phyloP scores from a whole-genome alignment of 2,113 vertebrate species.

The Psammodynastes pulverulentus region DNA sequence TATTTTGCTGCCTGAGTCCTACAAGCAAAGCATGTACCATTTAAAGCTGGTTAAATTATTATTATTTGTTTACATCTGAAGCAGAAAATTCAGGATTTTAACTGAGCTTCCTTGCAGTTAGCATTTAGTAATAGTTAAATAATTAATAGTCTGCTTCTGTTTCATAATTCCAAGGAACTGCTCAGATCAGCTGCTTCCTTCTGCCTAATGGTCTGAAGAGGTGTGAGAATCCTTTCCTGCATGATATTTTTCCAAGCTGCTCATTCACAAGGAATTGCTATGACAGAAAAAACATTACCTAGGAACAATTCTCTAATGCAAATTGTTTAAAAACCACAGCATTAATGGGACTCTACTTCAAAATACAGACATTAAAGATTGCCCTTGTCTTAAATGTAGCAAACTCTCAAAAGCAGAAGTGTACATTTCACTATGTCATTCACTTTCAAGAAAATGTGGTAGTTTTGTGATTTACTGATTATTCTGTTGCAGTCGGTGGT shows the following conservation, averaged over 20 bases:
- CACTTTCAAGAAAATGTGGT: neutral
- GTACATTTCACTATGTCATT: neutral
- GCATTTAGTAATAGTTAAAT: neutral
- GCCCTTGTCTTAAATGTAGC: neutral
- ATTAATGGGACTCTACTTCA: neutral
- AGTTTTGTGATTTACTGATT: neutral
- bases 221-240: neutral
- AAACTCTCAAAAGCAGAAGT: neutral
- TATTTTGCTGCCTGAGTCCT: neutral
- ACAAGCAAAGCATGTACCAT: neutral
- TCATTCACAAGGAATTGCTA: neutral
- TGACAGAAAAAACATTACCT: neutral
- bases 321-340: neutral
- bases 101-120: neutral
- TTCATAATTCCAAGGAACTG: neutral
- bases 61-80: neutral
- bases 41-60: neutral
- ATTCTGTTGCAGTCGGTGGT: neutral
- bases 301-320: neutral
- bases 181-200: neutral
- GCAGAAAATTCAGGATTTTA: neutral
- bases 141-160: neutral
- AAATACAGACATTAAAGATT: neutral
- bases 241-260: neutral
- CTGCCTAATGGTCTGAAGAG: neutral